Evolutionary conservation across 2,113 vertebrate genomes (phyloP), one percentile per base, ranked within the genome.

Genomic region (Dunckerocampus dactyliophorus): DNA sequence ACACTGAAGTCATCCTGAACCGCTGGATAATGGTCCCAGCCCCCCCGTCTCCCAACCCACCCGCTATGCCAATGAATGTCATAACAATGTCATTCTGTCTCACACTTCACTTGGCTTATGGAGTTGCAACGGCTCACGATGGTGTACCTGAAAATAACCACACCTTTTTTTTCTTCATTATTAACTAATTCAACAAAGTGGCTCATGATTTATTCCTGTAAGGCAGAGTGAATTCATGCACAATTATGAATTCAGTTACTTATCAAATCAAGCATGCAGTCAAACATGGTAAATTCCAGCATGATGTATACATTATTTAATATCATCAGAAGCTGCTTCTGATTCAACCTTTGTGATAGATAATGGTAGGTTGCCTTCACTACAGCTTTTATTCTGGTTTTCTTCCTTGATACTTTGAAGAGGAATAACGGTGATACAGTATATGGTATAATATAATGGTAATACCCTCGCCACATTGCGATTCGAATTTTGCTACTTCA

Each of bases 11-110:
- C 39, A 43, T 71, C 45, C 72, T 72, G 78, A 82, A 62, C 79
- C 80, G 69, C 63, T 78, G 67, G 68, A 69, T 77, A 74, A 82
- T 83, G 71, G 69, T 82, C 65, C 72, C 76, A 59, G 60, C 63
- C 63, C 58, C 66, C 46, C 73, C 55, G 47, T 24, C 64, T 73
- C 59, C 61, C 49, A 48, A 19, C 60, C 77, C 52, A 58, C 79
- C 75, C 74, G 78, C 70, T 65, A 63, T 65, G 59, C 70, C 70
- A 73, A 64, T 50, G 72, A 79, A 52, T 72, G 57, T 75, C 71
- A 52, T 42, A 1, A 81, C 82, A 81, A 82, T 78, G 61, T 75
- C 55, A 22, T 60, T 57, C 77, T 87, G 65, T 83, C 47, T 81
- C 47, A 1, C 59, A 34, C 54, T 65, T 52, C 1, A 19, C 28